phyloP scores from a whole-genome alignment of 92 coral and sea anemone genomes.

The Porites rus region DNA sequence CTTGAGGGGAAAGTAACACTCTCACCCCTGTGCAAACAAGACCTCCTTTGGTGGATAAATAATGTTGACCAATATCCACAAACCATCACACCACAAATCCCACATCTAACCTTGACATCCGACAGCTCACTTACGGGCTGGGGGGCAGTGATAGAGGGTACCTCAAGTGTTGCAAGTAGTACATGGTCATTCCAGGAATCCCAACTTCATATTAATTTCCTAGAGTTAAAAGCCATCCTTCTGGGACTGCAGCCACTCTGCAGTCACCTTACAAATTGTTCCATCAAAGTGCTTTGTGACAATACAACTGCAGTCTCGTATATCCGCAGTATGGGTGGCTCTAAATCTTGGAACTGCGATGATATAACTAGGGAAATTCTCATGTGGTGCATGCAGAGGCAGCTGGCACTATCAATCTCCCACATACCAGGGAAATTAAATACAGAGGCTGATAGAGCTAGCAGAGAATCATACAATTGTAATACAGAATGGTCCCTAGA shows the following conservation, averaged over 20 bases:
- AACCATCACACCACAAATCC: too few species aligned
- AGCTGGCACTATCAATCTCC: conserved; percentile 44
- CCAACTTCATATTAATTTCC: conserved; percentile 30
- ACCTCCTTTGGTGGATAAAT: conserved; percentile 50
- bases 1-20: conserved; percentile 20
- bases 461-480: conserved; percentile 41
- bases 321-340: conserved; percentile 52
- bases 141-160: conserved; percentile 12
- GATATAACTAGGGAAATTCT: conserved; percentile 52
- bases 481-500: conserved; percentile 75
- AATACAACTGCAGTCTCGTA: conserved; percentile 60
- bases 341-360: conserved; percentile 57
- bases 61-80: conserved; percentile 18
- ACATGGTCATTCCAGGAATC: neutral
- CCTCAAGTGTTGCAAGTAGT: too few species aligned
- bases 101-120: neutral
- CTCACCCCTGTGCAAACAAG: conserved; percentile 45
- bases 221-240: conserved; percentile 44
- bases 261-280: conserved; percentile 12
- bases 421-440: conserved; percentile 68
- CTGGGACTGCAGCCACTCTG: conserved; percentile 36
- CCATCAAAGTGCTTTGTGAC: conserved; percentile 48
- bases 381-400: conserved; percentile 59
- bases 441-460: conserved; percentile 56
- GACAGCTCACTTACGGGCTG: conserved; percentile 63